phyloP scores from a whole-genome alignment of 2,888 invertebrate genomes.

The Stenodema calcarata region DNA sequence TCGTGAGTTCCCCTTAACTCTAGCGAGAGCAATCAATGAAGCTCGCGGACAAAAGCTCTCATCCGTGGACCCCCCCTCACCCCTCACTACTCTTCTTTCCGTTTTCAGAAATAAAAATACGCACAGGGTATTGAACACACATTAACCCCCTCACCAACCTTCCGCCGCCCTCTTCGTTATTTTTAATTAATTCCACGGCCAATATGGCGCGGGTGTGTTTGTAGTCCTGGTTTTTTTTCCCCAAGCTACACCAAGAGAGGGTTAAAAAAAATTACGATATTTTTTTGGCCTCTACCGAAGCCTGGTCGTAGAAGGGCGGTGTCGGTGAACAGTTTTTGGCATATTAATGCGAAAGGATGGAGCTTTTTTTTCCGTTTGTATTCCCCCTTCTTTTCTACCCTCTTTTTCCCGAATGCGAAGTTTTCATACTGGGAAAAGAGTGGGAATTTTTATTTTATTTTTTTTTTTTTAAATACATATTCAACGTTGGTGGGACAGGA shows the following conservation, averaged over 20 bases:
- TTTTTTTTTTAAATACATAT: background rate
- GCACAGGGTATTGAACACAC: slow-evolving; percentile 55
- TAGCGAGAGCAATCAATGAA: slow-evolving; percentile 42
- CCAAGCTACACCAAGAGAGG: background rate
- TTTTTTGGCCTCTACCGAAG: background rate
- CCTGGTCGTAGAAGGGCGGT: slow-evolving; percentile 18
- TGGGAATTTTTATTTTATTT: background rate
- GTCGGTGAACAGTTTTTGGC: slow-evolving; percentile 50
- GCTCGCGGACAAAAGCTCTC: slow-evolving; percentile 46
- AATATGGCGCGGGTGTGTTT: slow-evolving; percentile 53
- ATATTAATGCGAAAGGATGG: slow-evolving; percentile 42
- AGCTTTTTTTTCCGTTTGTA: background rate
- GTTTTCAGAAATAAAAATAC: slow-evolving; percentile 54
- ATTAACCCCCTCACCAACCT: slow-evolving; percentile 48
- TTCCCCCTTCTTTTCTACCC: background rate
- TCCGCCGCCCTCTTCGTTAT: slow-evolving; percentile 52
- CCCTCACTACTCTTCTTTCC: background rate
- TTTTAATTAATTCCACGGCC: slow-evolving; percentile 56
- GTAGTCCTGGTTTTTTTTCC: slow-evolving; percentile 37
- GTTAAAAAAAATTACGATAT: slow-evolving; percentile 37
- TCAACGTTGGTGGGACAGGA: background rate
- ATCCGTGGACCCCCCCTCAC: background rate
- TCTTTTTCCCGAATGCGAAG: background rate
- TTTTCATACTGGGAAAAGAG: background rate
- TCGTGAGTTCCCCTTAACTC: background rate